These are phyloP conservation scores for Cranoglanis bouderius DNA, from an alignment of 2,113 vertebrate genomes.

Conservation along the genomic window DNA sequence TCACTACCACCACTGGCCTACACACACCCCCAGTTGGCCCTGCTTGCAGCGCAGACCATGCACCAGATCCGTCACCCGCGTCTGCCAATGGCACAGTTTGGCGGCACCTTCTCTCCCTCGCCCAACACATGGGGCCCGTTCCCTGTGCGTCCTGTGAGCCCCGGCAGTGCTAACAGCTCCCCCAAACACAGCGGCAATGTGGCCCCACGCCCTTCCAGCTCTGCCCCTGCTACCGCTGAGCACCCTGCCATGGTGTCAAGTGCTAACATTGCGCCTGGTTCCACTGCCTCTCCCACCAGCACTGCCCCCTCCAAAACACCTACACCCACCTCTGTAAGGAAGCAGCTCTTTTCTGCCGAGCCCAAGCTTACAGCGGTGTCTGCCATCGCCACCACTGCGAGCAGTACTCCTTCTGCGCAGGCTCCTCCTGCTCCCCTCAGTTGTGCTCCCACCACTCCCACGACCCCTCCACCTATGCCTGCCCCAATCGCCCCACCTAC, in stretches of 20 bases:
- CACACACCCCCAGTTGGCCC: conserved; percentile 93
- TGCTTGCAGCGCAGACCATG: conserved; percentile 97
- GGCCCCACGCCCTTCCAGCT: conserved; percentile 63
- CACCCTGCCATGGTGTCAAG: conserved; percentile 24
- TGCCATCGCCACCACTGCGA: conserved; percentile 73
- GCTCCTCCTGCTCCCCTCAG: conserved; percentile 68
- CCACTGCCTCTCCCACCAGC: conserved; percentile 74
- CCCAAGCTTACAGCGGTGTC: conserved; percentile 76
- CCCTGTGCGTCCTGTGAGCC: conserved; percentile 94
- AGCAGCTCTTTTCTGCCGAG: conserved; percentile 89
- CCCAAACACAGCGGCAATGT: conserved; percentile 89
- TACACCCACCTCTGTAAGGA: conserved; percentile 89
- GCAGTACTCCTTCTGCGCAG: conserved; percentile 73
- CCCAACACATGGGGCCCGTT: conserved; percentile 98
- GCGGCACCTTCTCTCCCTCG: conserved; percentile 92
- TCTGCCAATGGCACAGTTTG: conserved; percentile 96
- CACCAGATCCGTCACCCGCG: conserved; percentile 98
- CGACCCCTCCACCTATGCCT: conserved; percentile 75
- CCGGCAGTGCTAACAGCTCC: conserved; percentile 91
- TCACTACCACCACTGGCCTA: conserved; percentile 94
- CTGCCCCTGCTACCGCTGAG: conserved; percentile 55
- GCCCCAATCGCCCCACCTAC: conserved; percentile 69
- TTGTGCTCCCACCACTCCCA: conserved; percentile 65
- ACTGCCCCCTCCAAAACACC: conserved; percentile 72
- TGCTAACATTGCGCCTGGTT: conserved; percentile 62